Conservation (phyloP, 2,113 vertebrate genomes). For the Miniopterus natalensis region DNA sequence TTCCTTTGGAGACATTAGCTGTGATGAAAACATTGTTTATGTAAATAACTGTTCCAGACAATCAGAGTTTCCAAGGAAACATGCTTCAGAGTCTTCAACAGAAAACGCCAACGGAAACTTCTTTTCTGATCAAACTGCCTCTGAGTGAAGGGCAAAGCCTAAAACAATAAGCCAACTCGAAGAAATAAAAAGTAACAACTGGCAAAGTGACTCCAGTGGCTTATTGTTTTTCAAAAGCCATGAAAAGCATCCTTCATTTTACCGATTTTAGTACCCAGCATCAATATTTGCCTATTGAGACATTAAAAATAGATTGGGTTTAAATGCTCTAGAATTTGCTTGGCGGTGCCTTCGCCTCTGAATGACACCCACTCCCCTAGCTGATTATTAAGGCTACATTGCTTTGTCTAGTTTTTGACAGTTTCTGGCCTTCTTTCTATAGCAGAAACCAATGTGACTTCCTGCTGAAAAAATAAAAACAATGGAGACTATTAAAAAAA, state of each 20-base stretch:
- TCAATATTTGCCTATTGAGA: constrained; percentile 75
- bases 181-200: constrained; percentile 71
- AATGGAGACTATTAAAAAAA: neutral
- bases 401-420: neutral
- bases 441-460: constrained; percentile 57
- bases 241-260: constrained; percentile 72
- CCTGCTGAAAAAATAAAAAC: neutral
- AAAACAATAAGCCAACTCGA: constrained; percentile 82
- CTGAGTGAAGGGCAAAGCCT: constrained; percentile 71
- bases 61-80: constrained; percentile 86
- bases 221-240: constrained; percentile 43
- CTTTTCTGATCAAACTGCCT: constrained; percentile 69
- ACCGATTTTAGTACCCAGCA: constrained; percentile 52
- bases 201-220: constrained; percentile 53
- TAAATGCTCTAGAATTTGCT: constrained; percentile 66
- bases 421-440: constrained; percentile 32
- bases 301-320: constrained; percentile 64
- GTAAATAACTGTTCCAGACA: constrained; percentile 81
- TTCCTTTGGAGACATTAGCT: constrained; percentile 70
- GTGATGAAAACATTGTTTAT: constrained; percentile 73
- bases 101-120: constrained; percentile 80
- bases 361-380: constrained; percentile 61
- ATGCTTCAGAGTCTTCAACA: constrained; percentile 70
- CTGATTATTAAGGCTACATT: constrained; percentile 66
- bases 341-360: constrained; percentile 55